Evolutionary conservation across 2,888 invertebrate species (phyloP).

Genomic region (Baccha elongata): DNA sequence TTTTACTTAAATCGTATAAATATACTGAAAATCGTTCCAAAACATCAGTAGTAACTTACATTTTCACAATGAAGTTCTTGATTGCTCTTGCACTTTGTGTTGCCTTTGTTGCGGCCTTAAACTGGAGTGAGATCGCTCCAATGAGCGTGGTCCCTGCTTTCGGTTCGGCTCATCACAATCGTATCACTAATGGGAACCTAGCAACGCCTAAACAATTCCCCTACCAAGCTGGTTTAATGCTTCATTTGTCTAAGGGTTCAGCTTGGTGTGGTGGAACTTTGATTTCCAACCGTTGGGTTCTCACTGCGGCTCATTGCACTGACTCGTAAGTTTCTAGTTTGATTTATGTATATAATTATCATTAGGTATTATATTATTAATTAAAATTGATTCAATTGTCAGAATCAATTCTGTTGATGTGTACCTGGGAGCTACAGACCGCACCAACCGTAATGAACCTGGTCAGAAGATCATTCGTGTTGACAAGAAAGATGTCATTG

Average conservation of each 20-base stretch:
- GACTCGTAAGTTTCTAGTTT: conserved; percentile 68
- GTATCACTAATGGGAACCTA: conserved; percentile 77
- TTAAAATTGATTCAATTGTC: too few relatives aligned
- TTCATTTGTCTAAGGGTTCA: conserved; percentile 68
- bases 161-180: conserved; percentile 62
- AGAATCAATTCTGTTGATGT: conserved; percentile 65
- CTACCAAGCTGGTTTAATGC: conserved; percentile 78
- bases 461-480: conserved; percentile 76
- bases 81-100: conserved; percentile 25
- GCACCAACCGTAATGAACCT: conserved; percentile 51
- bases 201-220: conserved; percentile 77
- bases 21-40: background rate
- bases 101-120: conserved; percentile 12
- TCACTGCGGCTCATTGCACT: conserved; percentile 81
- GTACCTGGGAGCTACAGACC: conserved; percentile 76
- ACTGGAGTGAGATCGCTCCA: conserved; percentile 8
- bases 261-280: conserved; percentile 80
- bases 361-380: background rate
- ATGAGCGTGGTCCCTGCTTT: conserved; percentile 3
- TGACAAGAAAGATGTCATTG: conserved; percentile 74
- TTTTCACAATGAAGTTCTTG: conserved; percentile 41
- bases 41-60: conserved; percentile 22
- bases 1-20: conserved; percentile 20
- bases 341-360: too few relatives aligned
- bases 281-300: conserved; percentile 77